A percentile compares a stretch with the other conserved stretches of the same genome.
These are phyloP conservation scores for Caenorhabditis sp. DNA, from an alignment of 2,888 invertebrate species.

Conservation along the genomic window DNA sequence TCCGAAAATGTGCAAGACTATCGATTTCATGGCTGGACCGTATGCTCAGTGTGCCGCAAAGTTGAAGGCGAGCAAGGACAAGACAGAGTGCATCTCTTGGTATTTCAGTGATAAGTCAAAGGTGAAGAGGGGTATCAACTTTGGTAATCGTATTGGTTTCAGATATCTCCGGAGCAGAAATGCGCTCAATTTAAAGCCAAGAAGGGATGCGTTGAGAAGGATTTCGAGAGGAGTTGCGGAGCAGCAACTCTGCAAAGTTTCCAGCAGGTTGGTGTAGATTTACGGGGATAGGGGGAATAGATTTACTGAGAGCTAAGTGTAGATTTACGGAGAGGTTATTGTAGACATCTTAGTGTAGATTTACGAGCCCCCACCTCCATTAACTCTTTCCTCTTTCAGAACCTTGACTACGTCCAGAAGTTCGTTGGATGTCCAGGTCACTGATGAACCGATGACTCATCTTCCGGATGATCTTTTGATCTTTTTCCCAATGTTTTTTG, in stretches of 20 bases:
- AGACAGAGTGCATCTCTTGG: slow-evolving; percentile 46
- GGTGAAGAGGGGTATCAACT: background rate
- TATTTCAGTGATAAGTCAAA: slow-evolving; percentile 50
- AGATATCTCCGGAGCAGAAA: slow-evolving; percentile 53
- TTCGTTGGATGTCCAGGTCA: slow-evolving; percentile 46
- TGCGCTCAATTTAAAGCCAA: slow-evolving; percentile 56
- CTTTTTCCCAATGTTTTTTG: too few relatives aligned
- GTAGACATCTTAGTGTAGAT: too few relatives aligned
- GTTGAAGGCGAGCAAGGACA: slow-evolving; percentile 38
- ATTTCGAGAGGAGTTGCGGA: slow-evolving; percentile 36
- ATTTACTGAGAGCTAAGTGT: too few relatives aligned
- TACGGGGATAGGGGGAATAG: background rate
- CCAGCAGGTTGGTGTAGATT: slow-evolving; percentile 25
- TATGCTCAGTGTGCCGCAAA: slow-evolving; percentile 51
- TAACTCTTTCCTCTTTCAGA: slow-evolving; percentile 23
- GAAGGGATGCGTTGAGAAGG: slow-evolving; percentile 44
- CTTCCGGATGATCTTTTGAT: too few relatives aligned
- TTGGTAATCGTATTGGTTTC: background rate
- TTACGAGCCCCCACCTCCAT: too few relatives aligned
- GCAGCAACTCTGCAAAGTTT: slow-evolving; percentile 40
- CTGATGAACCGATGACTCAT: slow-evolving; percentile 12
- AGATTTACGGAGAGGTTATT: too few relatives aligned
- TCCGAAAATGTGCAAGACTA: slow-evolving; percentile 43
- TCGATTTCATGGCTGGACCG: slow-evolving; percentile 52
- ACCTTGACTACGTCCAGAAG: slow-evolving; percentile 42